Percentiles rank a stretch among this genome's conserved stretches.
These are phyloP conservation scores for Patagioenas fasciata DNA, from an alignment of 2,113 vertebrate species.

Conservation along the genomic window DNA sequence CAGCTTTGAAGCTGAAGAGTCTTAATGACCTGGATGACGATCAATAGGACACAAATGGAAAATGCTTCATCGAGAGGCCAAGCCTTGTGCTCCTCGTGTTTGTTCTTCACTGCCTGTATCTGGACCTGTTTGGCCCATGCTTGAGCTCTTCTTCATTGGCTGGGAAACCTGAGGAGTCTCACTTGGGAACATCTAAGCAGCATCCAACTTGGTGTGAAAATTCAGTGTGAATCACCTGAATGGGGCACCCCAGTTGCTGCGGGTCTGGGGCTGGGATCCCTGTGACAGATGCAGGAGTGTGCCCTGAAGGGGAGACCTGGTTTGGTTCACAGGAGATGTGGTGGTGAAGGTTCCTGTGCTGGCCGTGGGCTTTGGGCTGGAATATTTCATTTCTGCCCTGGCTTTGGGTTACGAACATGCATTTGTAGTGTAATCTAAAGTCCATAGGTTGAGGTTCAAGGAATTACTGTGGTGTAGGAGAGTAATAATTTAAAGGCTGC, in stretches of 20 bases:
- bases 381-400: background rate
- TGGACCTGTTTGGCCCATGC: background rate
- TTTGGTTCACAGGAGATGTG: background rate
- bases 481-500: background rate
- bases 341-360: background rate
- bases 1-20: background rate
- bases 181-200: background rate
- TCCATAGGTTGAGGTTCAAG: background rate
- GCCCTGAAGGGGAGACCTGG: background rate
- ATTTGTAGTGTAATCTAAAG: background rate
- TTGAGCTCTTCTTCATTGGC: background rate
- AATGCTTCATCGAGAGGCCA: background rate
- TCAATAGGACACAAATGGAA: background rate
- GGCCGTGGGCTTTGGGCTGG: background rate
- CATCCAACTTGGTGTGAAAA: background rate
- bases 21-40: background rate
- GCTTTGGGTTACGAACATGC: background rate
- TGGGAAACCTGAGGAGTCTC: background rate
- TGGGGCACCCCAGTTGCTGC: background rate
- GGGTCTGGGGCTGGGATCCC: background rate
- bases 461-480: background rate
- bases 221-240: background rate
- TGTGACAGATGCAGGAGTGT: fast-evolving
- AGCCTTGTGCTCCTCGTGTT: background rate
- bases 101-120: background rate